phyloP scores from a whole-genome alignment of 2,888 invertebrate genomes.

The Sericinus montela region DNA sequence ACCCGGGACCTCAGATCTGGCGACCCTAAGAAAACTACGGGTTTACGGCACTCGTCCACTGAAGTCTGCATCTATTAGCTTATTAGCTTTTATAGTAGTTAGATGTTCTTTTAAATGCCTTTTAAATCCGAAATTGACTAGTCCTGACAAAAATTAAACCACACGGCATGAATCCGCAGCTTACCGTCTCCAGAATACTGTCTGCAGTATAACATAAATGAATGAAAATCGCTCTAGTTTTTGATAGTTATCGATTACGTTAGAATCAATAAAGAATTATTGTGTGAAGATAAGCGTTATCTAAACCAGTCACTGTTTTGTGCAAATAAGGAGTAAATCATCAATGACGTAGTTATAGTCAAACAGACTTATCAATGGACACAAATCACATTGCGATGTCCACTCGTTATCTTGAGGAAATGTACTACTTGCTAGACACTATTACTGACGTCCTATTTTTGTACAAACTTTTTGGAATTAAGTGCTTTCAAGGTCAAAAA shows the following conservation, averaged over 20 bases:
- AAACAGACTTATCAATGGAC: conserved; percentile 21
- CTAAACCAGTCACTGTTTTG: conserved; percentile 24
- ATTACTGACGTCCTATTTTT: conserved; percentile 12
- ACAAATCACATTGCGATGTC: conserved; percentile 25
- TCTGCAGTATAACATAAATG: too few species aligned
- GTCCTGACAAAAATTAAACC: too few species aligned
- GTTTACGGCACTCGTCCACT: too few species aligned
- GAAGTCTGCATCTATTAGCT: too few species aligned
- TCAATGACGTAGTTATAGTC: conserved; percentile 21
- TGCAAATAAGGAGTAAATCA: conserved; percentile 24
- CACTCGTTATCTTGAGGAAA: conserved; percentile 21
- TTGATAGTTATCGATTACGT: conserved; percentile 5
- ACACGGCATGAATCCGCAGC: too few species aligned
- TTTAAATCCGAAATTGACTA: too few species aligned
- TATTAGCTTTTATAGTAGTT: too few species aligned
- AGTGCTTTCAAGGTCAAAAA: too few species aligned
- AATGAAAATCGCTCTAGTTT: conserved; percentile 1
- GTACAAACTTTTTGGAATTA: neutral
- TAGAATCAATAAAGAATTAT: conserved; percentile 20
- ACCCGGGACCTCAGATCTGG: too few species aligned
- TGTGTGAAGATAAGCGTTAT: conserved; percentile 21
- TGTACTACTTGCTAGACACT: conserved; percentile 7
- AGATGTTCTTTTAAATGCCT: too few species aligned
- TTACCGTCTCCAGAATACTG: too few species aligned
- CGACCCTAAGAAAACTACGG: too few species aligned